Conservation (phyloP, 2,888 invertebrate genomes). For the Cryptocephalus moraei region DNA sequence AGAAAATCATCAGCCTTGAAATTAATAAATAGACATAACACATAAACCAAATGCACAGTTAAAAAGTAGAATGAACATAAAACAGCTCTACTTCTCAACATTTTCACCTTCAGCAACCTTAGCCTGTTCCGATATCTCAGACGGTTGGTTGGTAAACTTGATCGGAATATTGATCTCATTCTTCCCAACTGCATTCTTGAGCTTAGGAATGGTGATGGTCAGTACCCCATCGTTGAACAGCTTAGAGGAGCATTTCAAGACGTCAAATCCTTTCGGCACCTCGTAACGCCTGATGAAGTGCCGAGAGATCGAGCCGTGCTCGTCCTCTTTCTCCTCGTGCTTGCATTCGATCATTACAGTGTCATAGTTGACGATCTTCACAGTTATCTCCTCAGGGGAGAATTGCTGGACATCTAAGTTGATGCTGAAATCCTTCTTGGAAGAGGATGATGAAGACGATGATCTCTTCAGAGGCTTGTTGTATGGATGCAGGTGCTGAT, state of each 20-base stretch:
- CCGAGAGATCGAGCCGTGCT: slow-evolving; percentile 61
- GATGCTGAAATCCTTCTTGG: slow-evolving; percentile 3
- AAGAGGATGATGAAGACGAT: neutral
- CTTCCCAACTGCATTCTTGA: slow-evolving; percentile 23
- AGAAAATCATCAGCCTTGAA: no score
- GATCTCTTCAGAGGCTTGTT: neutral
- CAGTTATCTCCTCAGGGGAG: slow-evolving; percentile 64
- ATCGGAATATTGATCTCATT: slow-evolving; percentile 38
- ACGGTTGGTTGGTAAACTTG: slow-evolving; percentile 7
- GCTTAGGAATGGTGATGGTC: slow-evolving; percentile 53
- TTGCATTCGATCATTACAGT: slow-evolving; percentile 63
- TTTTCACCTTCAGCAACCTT: no score
- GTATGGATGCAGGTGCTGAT: slow-evolving; percentile 4
- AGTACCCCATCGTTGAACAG: slow-evolving; percentile 69
- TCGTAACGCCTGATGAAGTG: slow-evolving; percentile 65
- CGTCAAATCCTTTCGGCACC: slow-evolving; percentile 62
- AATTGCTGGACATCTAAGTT: slow-evolving; percentile 43
- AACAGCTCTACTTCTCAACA: no score
- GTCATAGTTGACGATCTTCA: slow-evolving; percentile 56
- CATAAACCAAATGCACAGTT: no score
- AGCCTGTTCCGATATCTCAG: neutral
- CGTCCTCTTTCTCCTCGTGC: slow-evolving; percentile 64
- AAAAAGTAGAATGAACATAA: no score
- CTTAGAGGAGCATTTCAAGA: slow-evolving; percentile 58
- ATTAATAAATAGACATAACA: no score